Conservation (phyloP, 2,888 invertebrate genomes). For the Aphodius sticticus region DNA sequence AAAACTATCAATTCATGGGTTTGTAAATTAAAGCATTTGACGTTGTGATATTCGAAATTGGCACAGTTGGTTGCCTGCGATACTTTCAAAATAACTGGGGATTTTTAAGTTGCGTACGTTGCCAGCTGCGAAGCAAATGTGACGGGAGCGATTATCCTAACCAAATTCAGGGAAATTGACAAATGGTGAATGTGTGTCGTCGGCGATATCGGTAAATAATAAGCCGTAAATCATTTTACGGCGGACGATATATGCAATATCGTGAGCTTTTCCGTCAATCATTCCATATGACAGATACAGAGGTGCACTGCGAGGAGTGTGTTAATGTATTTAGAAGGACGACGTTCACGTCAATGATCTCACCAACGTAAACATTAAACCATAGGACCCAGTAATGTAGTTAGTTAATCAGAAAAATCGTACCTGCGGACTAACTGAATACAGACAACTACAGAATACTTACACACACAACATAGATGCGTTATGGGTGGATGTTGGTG, state of each 20-base stretch:
- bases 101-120: neutral
- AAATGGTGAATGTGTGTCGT: constrained; percentile 14
- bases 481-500: constrained; percentile 83
- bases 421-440: neutral
- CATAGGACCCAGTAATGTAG: constrained; percentile 9
- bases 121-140: neutral
- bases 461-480: constrained; percentile 38
- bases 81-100: neutral
- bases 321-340: constrained; percentile 23
- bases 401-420: constrained; percentile 29
- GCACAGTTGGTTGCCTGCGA: neutral
- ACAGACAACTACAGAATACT: constrained; percentile 7
- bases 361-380: constrained; percentile 51
- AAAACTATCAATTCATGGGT: too few species aligned
- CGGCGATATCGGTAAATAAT: constrained; percentile 16
- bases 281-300: constrained; percentile 32
- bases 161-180: constrained; percentile 23
- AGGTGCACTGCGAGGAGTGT: constrained; percentile 23
- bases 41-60: neutral
- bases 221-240: constrained; percentile 5
- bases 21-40: neutral
- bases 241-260: constrained; percentile 11
- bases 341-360: constrained; percentile 48
- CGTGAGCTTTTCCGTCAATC: constrained; percentile 6
- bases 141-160: constrained; percentile 15